Conservation (phyloP, 2,113 vertebrate species). For the Saccopteryx bilineata region DNA sequence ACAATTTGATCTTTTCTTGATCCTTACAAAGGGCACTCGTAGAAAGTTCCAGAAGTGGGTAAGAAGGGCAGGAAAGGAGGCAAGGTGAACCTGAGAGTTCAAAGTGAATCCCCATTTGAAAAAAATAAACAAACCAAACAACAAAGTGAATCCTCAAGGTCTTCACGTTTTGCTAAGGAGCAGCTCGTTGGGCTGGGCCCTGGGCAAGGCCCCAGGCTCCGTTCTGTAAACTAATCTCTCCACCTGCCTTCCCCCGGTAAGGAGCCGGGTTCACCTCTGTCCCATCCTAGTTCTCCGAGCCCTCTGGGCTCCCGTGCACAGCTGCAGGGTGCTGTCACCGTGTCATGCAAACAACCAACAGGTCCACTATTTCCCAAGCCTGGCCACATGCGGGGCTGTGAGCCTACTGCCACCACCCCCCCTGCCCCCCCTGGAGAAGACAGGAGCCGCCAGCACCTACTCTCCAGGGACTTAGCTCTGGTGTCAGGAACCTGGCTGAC, state of each 20-base stretch:
- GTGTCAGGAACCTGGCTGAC: slow-evolving; percentile 3
- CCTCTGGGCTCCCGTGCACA: neutral
- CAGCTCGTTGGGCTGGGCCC: neutral
- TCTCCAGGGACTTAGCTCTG: neutral
- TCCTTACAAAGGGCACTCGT: too few species aligned
- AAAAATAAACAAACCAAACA: too few species aligned
- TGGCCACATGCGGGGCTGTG: neutral
- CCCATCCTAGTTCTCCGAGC: neutral
- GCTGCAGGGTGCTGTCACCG: neutral
- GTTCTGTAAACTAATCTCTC: neutral
- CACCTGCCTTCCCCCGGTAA: neutral
- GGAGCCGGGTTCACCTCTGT: neutral
- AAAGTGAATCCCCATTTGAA: neutral
- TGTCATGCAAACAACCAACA: neutral
- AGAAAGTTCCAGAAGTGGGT: neutral
- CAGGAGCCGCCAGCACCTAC: neutral
- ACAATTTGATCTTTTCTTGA: too few species aligned
- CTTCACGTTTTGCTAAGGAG: neutral
- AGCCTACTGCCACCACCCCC: neutral
- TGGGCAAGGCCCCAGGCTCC: neutral
- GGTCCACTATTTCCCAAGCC: slow-evolving; percentile 31
- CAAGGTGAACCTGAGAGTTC: neutral
- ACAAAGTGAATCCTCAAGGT: neutral
- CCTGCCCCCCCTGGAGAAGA: neutral
- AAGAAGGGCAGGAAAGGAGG: neutral